A percentile compares a stretch with the other conserved stretches of the same genome.
Evolutionary conservation across 2,113 vertebrate species (phyloP).

Genomic region (Gallinago jamesoni): DNA sequence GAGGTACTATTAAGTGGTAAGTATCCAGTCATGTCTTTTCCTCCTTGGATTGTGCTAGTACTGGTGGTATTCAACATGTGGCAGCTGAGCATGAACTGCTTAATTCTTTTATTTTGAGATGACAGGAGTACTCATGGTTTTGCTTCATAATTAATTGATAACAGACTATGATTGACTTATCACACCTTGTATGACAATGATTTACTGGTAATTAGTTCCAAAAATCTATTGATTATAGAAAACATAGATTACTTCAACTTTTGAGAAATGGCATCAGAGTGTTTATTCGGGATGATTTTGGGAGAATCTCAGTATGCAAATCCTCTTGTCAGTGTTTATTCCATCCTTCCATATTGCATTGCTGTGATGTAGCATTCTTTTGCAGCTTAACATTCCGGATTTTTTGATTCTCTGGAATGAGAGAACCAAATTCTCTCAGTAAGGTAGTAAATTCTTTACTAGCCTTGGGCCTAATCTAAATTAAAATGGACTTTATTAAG

Average conservation of each 20-base stretch:
- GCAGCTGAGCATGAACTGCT: background rate
- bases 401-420: background rate
- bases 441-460: background rate
- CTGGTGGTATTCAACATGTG: background rate
- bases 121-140: background rate
- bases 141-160: background rate
- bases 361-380: background rate
- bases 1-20: constrained; percentile 87
- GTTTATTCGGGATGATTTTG: background rate
- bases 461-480: background rate
- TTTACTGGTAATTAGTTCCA: background rate
- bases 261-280: background rate
- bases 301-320: background rate
- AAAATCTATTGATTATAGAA: background rate
- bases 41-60: background rate
- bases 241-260: background rate
- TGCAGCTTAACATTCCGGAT: background rate
- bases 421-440: background rate
- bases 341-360: background rate
- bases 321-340: background rate
- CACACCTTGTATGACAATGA: background rate
- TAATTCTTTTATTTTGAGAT: background rate
- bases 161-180: background rate
- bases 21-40: constrained; percentile 13
- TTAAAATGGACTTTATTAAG: background rate